A percentile compares a stretch with the other conserved stretches of the same genome.
Conservation (phyloP, 64 coral and sea anemone species). For the Porites lutea region DNA sequence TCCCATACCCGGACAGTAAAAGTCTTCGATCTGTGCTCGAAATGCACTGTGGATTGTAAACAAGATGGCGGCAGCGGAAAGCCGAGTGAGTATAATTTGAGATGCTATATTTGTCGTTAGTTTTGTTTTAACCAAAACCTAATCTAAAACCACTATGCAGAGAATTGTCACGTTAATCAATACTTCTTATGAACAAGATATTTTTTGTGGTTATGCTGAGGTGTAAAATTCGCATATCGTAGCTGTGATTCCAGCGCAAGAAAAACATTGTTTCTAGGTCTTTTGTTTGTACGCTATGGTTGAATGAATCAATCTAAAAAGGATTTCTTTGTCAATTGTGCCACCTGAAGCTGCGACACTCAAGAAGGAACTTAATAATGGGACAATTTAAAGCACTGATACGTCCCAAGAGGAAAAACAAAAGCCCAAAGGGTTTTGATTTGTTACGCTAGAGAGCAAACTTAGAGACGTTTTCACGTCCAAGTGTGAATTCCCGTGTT, state of each 20-base stretch:
- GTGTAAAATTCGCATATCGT: not conserved
- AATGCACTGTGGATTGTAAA: conserved; percentile 88
- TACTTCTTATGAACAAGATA: not conserved
- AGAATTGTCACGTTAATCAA: not conserved
- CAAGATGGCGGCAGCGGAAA: conserved; percentile 84
- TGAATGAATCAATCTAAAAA: not conserved
- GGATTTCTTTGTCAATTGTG: not conserved
- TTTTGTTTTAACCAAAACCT: conserved; percentile 7
- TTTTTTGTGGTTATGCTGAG: not conserved
- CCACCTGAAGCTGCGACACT: not conserved
- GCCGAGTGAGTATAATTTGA: conserved; percentile 73
- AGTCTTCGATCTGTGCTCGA: conserved; percentile 24
- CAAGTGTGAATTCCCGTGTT: conserved; percentile 37
- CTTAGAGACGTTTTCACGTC: not conserved
- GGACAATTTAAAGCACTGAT: not conserved
- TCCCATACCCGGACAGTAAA: not conserved
- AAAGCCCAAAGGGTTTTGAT: not conserved
- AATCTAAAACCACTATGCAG: not conserved
- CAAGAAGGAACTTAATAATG: not conserved
- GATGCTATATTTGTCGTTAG: conserved; percentile 10
- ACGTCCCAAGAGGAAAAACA: not conserved
- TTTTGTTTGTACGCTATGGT: conserved; percentile 5
- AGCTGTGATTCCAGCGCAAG: not conserved
- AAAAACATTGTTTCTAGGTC: not conserved
- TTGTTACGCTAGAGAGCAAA: not conserved